Evolutionary conservation across 2,888 invertebrate genomes (phyloP).

Genomic region (Apocheima hispidaria): DNA sequence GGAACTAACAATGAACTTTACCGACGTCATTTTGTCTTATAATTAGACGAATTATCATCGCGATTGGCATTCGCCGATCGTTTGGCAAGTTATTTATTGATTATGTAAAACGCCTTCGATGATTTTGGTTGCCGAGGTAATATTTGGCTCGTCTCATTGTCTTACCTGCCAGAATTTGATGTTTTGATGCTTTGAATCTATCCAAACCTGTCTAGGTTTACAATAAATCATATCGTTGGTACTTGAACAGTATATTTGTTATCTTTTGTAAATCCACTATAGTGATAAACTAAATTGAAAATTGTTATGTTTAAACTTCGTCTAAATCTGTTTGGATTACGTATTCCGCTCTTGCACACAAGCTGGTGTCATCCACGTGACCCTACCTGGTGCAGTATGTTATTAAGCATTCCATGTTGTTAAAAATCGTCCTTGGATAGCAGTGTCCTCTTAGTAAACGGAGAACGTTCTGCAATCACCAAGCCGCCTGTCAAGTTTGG

Average conservation of each 20-base stretch:
- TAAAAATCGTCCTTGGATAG: too few relatives aligned
- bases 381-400: too few relatives aligned
- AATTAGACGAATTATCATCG: conserved; percentile 50
- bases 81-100: conserved; percentile 31
- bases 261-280: not conserved
- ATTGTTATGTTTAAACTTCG: too few relatives aligned
- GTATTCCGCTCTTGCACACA: too few relatives aligned
- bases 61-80: conserved; percentile 42
- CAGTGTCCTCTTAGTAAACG: too few relatives aligned
- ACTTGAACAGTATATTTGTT: conserved; percentile 15
- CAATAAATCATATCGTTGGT: conserved; percentile 16
- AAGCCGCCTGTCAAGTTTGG: too few relatives aligned
- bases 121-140: conserved; percentile 31
- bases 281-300: too few relatives aligned
- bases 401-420: too few relatives aligned
- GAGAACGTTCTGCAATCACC: too few relatives aligned
- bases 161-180: conserved; percentile 28
- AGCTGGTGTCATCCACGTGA: too few relatives aligned
- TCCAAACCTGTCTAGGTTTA: not conserved
- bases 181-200: conserved; percentile 9
- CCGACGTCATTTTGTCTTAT: conserved; percentile 52
- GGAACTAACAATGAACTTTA: conserved; percentile 50
- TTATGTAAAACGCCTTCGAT: conserved; percentile 29
- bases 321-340: too few relatives aligned
- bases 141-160: conserved; percentile 23